Percentiles rank a stretch among this genome's conserved stretches.
phyloP scores from a whole-genome alignment of 2,113 vertebrate species.

The Panthera tigris region DNA sequence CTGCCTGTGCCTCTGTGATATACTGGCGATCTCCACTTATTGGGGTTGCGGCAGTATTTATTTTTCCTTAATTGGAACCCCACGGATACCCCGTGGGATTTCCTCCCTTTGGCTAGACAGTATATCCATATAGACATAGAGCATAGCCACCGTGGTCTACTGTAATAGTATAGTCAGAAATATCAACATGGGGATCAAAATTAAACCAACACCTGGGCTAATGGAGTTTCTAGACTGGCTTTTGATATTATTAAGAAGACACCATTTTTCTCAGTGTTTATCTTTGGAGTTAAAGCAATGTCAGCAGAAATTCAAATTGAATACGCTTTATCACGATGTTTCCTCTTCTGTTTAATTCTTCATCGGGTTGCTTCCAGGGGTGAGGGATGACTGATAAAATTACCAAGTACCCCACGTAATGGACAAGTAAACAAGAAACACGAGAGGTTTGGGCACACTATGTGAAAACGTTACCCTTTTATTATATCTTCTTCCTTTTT shows the following conservation, averaged over 20 bases:
- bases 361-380: not conserved
- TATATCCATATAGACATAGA: not conserved
- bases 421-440: not conserved
- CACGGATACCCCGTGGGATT: conserved; percentile 11
- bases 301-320: not conserved
- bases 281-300: not conserved
- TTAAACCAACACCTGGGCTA: conserved; percentile 3
- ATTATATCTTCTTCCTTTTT: not conserved
- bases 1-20: conserved; percentile 6
- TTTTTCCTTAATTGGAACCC: conserved; percentile 55
- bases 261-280: not conserved
- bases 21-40: not conserved
- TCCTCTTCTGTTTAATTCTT: not conserved
- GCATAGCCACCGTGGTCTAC: not conserved
- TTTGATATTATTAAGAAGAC: conserved; percentile 20
- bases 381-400: not conserved
- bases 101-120: not conserved
- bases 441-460: not conserved
- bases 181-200: conserved; percentile 45
- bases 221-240: not conserved
- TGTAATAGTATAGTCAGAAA: conserved; percentile 29
- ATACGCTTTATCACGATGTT: not conserved
- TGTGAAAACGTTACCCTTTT: not conserved
- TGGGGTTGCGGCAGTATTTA: conserved; percentile 8
- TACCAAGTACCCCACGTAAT: not conserved